Conservation (phyloP, 2,888 invertebrate species). For the Metallyticus violacea region DNA sequence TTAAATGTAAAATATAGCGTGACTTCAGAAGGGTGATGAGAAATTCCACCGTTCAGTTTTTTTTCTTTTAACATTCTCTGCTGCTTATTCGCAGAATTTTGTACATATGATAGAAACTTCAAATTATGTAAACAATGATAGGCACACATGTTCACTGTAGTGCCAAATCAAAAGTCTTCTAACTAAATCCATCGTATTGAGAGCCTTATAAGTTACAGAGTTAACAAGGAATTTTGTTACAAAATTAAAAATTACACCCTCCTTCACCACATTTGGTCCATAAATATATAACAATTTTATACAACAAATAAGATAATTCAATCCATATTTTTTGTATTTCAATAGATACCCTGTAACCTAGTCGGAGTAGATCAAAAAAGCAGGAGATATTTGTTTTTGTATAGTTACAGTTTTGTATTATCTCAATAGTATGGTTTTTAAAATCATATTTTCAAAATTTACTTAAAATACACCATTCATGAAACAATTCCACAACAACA, state of each 20-base stretch:
- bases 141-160: not conserved
- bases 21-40: constrained; percentile 21
- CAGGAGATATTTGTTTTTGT: not conserved
- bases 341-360: constrained; percentile 11
- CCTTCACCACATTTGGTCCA: constrained; percentile 5
- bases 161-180: not conserved
- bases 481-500: not conserved
- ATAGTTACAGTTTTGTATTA: not conserved
- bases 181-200: not conserved
- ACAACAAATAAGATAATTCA: not conserved
- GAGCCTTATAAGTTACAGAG: not conserved
- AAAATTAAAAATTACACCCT: not conserved
- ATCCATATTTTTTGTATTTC: not conserved
- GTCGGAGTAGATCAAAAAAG: not conserved
- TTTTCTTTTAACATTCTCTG: not conserved
- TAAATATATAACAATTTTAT: not conserved
- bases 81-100: not conserved
- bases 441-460: not conserved
- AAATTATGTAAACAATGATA: not conserved
- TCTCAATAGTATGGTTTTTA: not conserved
- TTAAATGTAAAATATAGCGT: constrained; percentile 33
- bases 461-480: not conserved
- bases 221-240: not conserved
- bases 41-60: not conserved
- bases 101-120: not conserved